Base-by-base conservation (phyloP, 2,797 vertebrate genomes). In the Melanotaenia trifasciata region DNA sequence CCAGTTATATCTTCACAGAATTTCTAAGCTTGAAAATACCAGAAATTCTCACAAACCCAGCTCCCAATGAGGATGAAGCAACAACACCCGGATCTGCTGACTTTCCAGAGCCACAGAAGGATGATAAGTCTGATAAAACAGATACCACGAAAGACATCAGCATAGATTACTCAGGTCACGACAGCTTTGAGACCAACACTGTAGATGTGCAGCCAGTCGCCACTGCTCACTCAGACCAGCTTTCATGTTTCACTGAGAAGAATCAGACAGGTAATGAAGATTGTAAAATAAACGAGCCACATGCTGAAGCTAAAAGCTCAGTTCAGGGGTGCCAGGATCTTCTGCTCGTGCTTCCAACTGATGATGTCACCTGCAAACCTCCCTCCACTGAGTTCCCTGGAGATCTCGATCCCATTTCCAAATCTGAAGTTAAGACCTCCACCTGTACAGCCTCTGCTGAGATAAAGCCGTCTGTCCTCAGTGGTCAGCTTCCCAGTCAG, bases 1-100 rank as follows among this genome's bases (percentile, higher is more conserved):
- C 90, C 69, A 94, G 93, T 78, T 95, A 89, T 64, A 94, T 74
- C 76, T 91, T 93, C 60, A 84, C 86, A 65, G 92, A 93, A 13
- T 90, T 87, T 71, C 87, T 93, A 14, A 56, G 56, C 67, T 72
- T 58, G 36, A 89, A 76, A 66, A 90, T 86, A 62, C 76, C 83
- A 76, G 92, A 88, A 43, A 61, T 70, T 57, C 57, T 30, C 18
- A 64, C 62, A 32, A 66, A 75, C 43, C 36, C 58, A 64, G 72
- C 74, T 59, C 53, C 57, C 32, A 50, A 35, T 10, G 75, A 74
- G 67, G 35, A 72, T 70, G 79, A 84, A 76, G 50, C 43, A 74
- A 74, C 66, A 75, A 64, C 9, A 67, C 54, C 4, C 56, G 74
- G 56, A 40, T 67, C 71, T 20, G 28, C 20, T 3, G 79, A 28